These are phyloP conservation scores for Helogale parvula DNA, from an alignment of 2,113 vertebrate species.

Conservation along the genomic window DNA sequence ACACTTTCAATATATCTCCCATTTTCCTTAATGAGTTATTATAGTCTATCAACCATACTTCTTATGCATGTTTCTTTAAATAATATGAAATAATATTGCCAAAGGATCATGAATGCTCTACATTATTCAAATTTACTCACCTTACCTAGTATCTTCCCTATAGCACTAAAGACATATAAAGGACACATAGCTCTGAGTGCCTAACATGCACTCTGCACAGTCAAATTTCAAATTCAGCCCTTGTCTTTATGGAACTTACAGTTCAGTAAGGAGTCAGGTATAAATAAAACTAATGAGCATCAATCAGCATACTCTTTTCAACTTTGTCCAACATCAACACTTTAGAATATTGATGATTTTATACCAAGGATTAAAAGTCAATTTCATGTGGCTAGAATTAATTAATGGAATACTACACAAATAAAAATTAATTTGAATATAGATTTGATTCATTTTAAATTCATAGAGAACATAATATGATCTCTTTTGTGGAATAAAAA, in stretches of 20 bases:
- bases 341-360: background rate
- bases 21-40: background rate
- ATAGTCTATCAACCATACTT: background rate
- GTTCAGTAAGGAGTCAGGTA: background rate
- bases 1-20: background rate
- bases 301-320: background rate
- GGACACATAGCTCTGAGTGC: background rate
- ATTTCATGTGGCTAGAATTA: constrained; percentile 21
- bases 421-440: constrained; percentile 38
- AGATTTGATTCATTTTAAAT: constrained; percentile 55
- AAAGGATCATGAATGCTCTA: background rate
- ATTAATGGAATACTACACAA: constrained; percentile 7
- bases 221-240: background rate
- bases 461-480: constrained; percentile 12
- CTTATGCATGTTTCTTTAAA: background rate
- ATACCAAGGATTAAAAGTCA: background rate
- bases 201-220: background rate
- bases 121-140: background rate
- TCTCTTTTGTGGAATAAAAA: constrained; percentile 17
- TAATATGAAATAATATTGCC: background rate
- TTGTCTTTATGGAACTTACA: background rate
- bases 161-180: background rate
- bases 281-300: background rate
- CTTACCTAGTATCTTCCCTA: background rate
- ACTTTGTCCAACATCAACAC: background rate